Evolutionary conservation across 2,888 invertebrate species (phyloP).

Genomic region (Chaitophorus viminalis): DNA sequence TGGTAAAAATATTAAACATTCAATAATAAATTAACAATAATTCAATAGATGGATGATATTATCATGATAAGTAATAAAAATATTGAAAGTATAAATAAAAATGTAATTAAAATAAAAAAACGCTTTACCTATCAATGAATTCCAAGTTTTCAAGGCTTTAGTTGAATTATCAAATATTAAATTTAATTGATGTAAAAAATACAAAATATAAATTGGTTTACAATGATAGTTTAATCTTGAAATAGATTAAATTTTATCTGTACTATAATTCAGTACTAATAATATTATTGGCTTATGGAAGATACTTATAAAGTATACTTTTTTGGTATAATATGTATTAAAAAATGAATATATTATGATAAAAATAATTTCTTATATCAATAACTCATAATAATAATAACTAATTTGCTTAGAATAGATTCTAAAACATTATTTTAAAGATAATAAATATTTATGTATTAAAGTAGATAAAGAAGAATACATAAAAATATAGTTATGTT

Average conservation of each 20-base stretch:
- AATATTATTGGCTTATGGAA: not conserved
- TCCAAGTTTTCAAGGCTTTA: not conserved
- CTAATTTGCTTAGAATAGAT: not conserved
- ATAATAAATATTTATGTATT: too few species aligned
- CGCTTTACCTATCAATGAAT: not conserved
- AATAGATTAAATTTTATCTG: not conserved
- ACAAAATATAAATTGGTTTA: not conserved
- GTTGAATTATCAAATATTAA: too few species aligned
- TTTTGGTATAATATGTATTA: not conserved
- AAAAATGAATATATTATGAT: not conserved
- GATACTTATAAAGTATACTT: not conserved
- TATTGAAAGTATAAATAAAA: not conserved
- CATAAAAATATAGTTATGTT: not conserved
- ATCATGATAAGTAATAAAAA: too few species aligned
- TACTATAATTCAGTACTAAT: too few species aligned
- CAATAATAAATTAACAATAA: not conserved
- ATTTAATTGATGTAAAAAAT: not conserved
- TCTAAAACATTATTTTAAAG: not conserved
- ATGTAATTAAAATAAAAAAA: too few species aligned
- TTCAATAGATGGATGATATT: not conserved
- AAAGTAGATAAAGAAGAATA: not conserved
- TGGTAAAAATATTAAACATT: not conserved
- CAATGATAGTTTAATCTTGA: not conserved
- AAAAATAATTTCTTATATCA: not conserved
- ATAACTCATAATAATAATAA: not conserved